A percentile compares a stretch with the other conserved stretches of the same genome.
These are phyloP conservation scores for Podabrus alpinus DNA, from an alignment of 2,888 invertebrate genomes.

Conservation along the genomic window DNA sequence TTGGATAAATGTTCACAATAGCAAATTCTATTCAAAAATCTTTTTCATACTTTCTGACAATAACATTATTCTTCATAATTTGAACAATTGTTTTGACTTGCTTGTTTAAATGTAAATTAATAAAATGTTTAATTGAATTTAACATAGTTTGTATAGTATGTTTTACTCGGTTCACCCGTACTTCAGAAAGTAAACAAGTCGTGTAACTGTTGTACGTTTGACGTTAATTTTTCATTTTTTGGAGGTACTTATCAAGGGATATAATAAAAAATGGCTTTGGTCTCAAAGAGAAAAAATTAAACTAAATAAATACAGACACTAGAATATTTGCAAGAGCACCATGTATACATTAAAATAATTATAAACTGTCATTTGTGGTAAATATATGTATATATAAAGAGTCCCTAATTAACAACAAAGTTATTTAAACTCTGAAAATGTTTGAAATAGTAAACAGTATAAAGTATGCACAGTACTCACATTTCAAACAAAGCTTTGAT, in stretches of 20 bases:
- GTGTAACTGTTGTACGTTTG: too few relatives aligned
- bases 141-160: neutral
- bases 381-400: neutral
- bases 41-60: neutral
- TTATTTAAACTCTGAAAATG: neutral
- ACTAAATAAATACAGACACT: neutral
- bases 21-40: neutral
- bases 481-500: neutral
- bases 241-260: too few relatives aligned
- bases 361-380: neutral
- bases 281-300: neutral
- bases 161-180: too few relatives aligned
- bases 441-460: neutral
- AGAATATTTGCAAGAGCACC: neutral
- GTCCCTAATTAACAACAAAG: neutral
- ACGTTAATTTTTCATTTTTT: too few relatives aligned
- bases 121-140: neutral
- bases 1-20: neutral
- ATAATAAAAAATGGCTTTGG: too few relatives aligned
- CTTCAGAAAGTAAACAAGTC: too few relatives aligned
- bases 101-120: neutral
- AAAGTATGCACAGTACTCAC: neutral
- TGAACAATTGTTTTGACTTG: neutral
- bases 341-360: neutral
- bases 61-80: neutral